Percentiles rank a stretch among this genome's conserved stretches.
Evolutionary conservation across 2,888 invertebrate species (phyloP).

Genomic region (Leucania comma): DNA sequence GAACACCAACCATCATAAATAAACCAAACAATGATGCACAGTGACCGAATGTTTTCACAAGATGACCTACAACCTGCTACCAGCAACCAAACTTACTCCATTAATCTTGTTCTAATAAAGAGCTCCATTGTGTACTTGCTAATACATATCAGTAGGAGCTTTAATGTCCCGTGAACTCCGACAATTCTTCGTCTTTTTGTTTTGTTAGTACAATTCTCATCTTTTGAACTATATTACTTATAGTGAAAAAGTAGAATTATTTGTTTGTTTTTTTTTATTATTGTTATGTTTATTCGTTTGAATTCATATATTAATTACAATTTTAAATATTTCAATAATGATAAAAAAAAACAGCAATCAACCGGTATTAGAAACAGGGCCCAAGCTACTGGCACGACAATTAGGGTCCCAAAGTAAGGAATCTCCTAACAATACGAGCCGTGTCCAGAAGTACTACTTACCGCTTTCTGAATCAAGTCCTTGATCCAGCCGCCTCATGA

Average conservation of each 20-base stretch:
- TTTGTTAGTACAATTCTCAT: slow-evolving; percentile 34
- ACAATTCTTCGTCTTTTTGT: slow-evolving; percentile 57
- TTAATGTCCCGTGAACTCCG: slow-evolving; percentile 59
- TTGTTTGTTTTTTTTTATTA: not conserved
- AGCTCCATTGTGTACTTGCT: slow-evolving; percentile 56
- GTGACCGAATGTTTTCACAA: slow-evolving; percentile 8
- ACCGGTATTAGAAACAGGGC: too few species aligned
- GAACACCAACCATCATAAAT: slow-evolving; percentile 7
- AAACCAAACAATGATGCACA: slow-evolving; percentile 23
- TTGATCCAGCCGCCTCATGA: too few species aligned
- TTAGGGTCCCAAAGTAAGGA: too few species aligned
- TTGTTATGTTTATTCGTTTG: too few species aligned
- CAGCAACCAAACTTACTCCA: slow-evolving; percentile 49
- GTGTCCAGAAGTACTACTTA: too few species aligned
- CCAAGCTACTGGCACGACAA: too few species aligned
- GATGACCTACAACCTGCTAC: slow-evolving; percentile 26
- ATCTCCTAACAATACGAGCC: too few species aligned
- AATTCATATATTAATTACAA: too few species aligned
- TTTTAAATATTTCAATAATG: too few species aligned
- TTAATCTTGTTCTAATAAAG: slow-evolving; percentile 63
- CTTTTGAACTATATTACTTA: not conserved
- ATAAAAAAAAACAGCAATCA: too few species aligned
- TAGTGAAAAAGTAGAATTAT: not conserved
- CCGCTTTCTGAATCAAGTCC: too few species aligned
- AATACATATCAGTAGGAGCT: slow-evolving; percentile 59